phyloP scores from a whole-genome alignment of 2,888 invertebrate species.

The Eupithecia abbreviata region DNA sequence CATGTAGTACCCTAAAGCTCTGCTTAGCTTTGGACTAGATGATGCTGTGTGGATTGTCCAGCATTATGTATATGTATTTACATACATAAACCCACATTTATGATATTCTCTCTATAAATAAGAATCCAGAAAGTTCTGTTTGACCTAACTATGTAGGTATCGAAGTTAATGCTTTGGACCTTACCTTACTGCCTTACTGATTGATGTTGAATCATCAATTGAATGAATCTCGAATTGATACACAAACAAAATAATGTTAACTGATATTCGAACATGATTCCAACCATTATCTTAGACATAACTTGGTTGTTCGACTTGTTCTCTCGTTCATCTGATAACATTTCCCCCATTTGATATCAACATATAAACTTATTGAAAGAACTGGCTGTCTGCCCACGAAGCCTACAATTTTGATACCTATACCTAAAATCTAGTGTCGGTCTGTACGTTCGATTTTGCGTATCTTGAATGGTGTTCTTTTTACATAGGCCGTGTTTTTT shows the following conservation, averaged over 20 bases:
- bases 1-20: background rate
- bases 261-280: background rate
- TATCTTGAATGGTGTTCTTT: background rate
- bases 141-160: background rate
- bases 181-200: background rate
- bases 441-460: background rate
- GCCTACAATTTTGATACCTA: background rate
- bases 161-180: background rate
- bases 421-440: background rate
- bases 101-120: background rate
- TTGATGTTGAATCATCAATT: background rate
- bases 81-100: too few species aligned
- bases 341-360: background rate
- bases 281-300: background rate
- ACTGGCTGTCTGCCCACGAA: slow-evolving; percentile 4
- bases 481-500: background rate
- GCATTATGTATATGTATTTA: too few species aligned
- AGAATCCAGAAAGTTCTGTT: background rate
- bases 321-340: background rate
- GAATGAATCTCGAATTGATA: background rate
- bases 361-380: background rate
- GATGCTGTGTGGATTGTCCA: too few species aligned
- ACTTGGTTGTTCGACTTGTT: background rate
- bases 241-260: background rate
- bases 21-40: too few species aligned